phyloP scores from a whole-genome alignment of 2,888 invertebrate species.

The Caenorhabditis sinica region DNA sequence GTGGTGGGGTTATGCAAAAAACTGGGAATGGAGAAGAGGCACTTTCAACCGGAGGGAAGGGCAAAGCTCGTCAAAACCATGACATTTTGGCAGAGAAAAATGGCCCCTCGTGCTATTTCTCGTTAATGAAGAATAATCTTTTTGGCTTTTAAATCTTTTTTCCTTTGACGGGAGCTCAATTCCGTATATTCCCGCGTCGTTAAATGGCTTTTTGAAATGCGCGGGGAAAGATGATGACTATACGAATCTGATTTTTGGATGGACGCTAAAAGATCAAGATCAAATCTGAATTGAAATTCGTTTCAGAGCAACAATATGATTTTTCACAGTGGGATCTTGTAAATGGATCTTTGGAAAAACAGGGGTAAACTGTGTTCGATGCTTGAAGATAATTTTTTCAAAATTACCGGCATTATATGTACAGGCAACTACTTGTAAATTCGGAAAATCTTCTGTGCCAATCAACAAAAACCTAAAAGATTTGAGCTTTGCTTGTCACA shows the following conservation, averaged over 20 bases:
- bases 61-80: constrained; percentile 43
- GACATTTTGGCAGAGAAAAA: constrained; percentile 22
- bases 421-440: too few relatives aligned
- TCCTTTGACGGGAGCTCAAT: not conserved
- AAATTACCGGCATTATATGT: too few relatives aligned
- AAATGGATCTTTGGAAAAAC: too few relatives aligned
- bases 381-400: too few relatives aligned
- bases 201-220: constrained; percentile 25
- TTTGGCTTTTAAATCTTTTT: constrained; percentile 3
- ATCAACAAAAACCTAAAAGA: too few relatives aligned
- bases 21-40: constrained; percentile 21
- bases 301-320: too few relatives aligned
- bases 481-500: too few relatives aligned
- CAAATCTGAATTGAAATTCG: not conserved
- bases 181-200: constrained; percentile 28
- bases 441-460: too few relatives aligned
- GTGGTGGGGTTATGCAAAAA: constrained; percentile 4
- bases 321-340: too few relatives aligned
- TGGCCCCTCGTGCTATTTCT: constrained; percentile 10
- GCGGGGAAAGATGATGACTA: not conserved
- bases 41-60: not conserved
- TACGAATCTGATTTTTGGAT: constrained; percentile 12
- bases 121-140: constrained; percentile 42
- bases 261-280: not conserved
- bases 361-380: too few relatives aligned